These are phyloP conservation scores for Cyanoliseus patagonus DNA, from an alignment of 2,113 vertebrate species.

Conservation along the genomic window DNA sequence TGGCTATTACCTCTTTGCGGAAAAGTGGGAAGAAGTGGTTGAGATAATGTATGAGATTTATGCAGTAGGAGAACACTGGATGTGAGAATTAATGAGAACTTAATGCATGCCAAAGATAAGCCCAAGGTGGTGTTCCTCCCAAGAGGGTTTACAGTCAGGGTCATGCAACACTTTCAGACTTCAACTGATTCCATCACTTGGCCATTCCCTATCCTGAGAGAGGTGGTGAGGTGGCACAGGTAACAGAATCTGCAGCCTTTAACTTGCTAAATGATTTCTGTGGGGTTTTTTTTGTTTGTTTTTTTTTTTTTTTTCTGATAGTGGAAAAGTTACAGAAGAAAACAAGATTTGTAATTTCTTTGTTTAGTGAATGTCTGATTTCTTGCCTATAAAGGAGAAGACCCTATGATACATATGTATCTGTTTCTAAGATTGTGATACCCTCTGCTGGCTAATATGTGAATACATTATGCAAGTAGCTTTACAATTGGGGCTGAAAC, in stretches of 20 bases:
- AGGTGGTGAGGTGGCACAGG: not conserved
- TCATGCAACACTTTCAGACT: not conserved
- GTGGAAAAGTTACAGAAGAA: not conserved
- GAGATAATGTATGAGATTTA: not conserved
- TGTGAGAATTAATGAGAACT: not conserved
- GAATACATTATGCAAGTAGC: not conserved
- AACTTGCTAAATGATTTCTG: not conserved
- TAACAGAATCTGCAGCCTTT: not conserved
- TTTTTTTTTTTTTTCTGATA: not conserved
- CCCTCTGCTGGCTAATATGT: slow-evolving; percentile 58
- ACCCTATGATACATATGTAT: not conserved
- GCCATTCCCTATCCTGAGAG: not conserved
- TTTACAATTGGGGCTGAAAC: not conserved
- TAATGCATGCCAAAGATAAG: not conserved
- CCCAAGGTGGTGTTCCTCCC: not conserved
- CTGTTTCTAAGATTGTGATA: slow-evolving; percentile 41
- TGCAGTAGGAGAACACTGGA: not conserved
- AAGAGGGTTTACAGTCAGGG: not conserved
- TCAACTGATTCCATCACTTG: not conserved
- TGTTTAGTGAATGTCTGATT: not conserved
- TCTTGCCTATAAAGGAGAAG: not conserved
- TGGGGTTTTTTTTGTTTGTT: not conserved
- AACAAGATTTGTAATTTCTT: not conserved
- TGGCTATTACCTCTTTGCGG: not conserved
- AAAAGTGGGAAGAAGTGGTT: not conserved